These are phyloP conservation scores for Heliocidaris tuberculata DNA, from an alignment of 35 echinoderm and acorn worm species.

Conservation along the genomic window DNA sequence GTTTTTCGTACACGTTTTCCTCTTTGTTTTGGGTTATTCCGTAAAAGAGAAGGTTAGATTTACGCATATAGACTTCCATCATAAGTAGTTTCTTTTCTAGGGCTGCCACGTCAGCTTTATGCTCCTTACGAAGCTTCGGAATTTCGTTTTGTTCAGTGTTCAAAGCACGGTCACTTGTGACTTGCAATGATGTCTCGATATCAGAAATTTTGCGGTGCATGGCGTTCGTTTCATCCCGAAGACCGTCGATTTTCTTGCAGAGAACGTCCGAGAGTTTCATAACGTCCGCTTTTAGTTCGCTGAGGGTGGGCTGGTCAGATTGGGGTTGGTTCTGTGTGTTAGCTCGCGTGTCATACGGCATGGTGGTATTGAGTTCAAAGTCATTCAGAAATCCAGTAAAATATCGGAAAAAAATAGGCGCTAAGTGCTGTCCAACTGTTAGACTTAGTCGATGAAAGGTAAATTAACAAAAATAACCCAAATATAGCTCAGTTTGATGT, in stretches of 20 bases:
- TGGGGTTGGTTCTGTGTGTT: neutral
- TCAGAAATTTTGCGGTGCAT: neutral
- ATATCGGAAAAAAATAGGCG: neutral
- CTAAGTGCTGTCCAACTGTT: neutral
- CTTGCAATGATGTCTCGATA: conserved; percentile 7
- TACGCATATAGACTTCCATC: neutral
- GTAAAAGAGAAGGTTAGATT: neutral
- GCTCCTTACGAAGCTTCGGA: neutral
- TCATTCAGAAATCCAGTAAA: conserved; percentile 5
- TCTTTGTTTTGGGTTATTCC: neutral
- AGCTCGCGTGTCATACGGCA: neutral
- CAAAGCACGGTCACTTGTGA: conserved; percentile 6
- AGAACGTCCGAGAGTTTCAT: neutral
- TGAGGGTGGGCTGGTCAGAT: neutral
- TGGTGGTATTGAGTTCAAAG: neutral
- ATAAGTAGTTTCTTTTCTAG: neutral
- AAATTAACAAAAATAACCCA: neutral
- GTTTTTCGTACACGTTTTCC: conserved; percentile 1
- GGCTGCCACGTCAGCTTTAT: neutral
- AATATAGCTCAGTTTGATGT: neutral
- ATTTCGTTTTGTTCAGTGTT: neutral
- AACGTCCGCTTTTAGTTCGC: neutral
- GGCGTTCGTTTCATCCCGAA: neutral
- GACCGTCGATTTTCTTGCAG: conserved; percentile 20
- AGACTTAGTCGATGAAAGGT: neutral